Evolutionary conservation across 2,888 invertebrate species (phyloP).

Genomic region (Thelaira solivaga): DNA sequence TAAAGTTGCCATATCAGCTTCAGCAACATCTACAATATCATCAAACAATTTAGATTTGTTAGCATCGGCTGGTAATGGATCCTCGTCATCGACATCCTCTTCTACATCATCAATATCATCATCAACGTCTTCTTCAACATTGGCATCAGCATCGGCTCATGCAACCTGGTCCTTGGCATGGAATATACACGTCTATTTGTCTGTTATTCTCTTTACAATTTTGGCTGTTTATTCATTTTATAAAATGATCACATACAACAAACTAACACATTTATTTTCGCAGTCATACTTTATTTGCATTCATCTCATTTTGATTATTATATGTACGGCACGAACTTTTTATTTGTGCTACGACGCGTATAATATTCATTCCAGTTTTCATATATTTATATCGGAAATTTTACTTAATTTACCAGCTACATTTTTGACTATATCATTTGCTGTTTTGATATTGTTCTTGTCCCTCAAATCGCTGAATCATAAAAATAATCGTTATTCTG

Average conservation of each 20-base stretch:
- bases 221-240: conserved; percentile 90
- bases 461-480: conserved; percentile 87
- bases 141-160: conserved; percentile 66
- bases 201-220: conserved; percentile 89
- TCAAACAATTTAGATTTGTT: conserved; percentile 76
- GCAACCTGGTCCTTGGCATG: conserved; percentile 89
- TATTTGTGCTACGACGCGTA: conserved; percentile 95
- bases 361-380: conserved; percentile 89
- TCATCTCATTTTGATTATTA: conserved; percentile 87
- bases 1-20: conserved; percentile 72
- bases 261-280: conserved; percentile 90
- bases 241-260: conserved; percentile 90
- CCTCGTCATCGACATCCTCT: conserved; percentile 58
- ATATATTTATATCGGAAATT: conserved; percentile 87
- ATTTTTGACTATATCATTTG: conserved; percentile 92
- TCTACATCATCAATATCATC: conserved; percentile 63
- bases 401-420: conserved; percentile 91
- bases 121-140: conserved; percentile 64
- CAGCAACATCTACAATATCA: conserved; percentile 70
- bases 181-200: conserved; percentile 93
- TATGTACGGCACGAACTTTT: conserved; percentile 89
- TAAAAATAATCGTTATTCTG: conserved; percentile 83
- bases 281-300: conserved; percentile 92
- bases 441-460: conserved; percentile 90
- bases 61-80: conserved; percentile 80